Evolutionary conservation across 2,888 invertebrate species (phyloP), one percentile per base, ranked within the genome.

Genomic region (Notocelia uddmanniana): DNA sequence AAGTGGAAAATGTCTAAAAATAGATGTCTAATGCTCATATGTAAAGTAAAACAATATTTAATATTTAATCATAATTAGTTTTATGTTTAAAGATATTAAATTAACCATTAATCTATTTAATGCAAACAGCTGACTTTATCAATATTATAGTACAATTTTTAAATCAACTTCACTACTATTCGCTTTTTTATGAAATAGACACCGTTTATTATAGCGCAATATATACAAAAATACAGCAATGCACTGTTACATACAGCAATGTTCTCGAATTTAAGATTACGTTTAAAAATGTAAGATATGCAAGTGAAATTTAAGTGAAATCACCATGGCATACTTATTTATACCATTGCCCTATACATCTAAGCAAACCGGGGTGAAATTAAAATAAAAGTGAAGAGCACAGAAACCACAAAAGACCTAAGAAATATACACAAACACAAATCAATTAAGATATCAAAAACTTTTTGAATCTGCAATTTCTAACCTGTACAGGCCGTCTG

Each of bases 401-500:
- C 71, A 80, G 79, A 78, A 73, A 26, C 63, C 60, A 13, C 57
- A 59, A 59, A 11, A 71, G 73, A 66, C 41, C 1, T 3, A 3
- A 9, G n/a, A 58, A 62, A 67, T 37, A 41, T 55, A 45, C 58
- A 58, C 15, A 57, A 48, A n/a, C 48, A 62, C 34, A n/a, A 67
- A 64, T 69, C 72, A 75, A 73, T 48, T 69, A 70, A 23, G 63
- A 70, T 73, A 74, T 48, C 68, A 50, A 45, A 72, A 18, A 68
- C 45, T 48, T 60, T 66, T 67, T 64, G 59, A 68, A 64, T 54
- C 50, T 73, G 68, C 73, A 63, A 74, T 73, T 79, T 85, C 89
- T 91, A 91, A 93, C 93, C 93, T 93, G 92, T 91, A 91, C 48
- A 86, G 84, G 50, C 82, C 75, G 74, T 92, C 92, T 0, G 89